Evolutionary conservation across 2,113 vertebrate species (phyloP).

Genomic region (Pelecanus crispus): DNA sequence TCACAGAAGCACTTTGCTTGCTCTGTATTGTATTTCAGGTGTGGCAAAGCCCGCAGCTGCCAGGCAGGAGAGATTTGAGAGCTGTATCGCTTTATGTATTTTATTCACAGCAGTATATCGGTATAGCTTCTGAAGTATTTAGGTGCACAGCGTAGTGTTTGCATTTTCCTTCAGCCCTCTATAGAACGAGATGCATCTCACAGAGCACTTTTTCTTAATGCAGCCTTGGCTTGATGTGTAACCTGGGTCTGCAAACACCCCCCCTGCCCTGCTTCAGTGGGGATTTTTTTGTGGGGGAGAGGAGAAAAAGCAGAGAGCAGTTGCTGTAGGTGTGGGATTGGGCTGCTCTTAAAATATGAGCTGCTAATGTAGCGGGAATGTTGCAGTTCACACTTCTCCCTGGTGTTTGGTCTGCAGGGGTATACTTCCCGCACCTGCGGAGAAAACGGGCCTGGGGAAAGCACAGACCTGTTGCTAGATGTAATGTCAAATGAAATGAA

Average conservation of each 20-base stretch:
- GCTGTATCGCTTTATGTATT: not conserved
- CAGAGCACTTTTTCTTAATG: not conserved
- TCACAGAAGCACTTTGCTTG: not conserved
- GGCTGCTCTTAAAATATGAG: not conserved
- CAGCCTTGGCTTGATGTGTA: not conserved
- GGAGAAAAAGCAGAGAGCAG: not conserved
- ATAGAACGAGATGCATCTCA: not conserved
- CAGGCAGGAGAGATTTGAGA: not conserved
- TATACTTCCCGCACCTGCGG: not conserved
- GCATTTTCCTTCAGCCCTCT: not conserved
- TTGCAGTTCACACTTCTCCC: not conserved
- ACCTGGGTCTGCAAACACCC: not conserved
- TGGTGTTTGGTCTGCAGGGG: not conserved
- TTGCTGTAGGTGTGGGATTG: not conserved
- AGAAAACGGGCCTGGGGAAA: not conserved
- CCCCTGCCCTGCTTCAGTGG: not conserved
- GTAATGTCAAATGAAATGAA: not conserved
- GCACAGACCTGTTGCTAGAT: not conserved
- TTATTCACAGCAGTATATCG: not conserved
- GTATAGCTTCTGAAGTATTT: not conserved
- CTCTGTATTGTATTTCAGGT: not conserved
- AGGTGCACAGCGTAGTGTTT: not conserved
- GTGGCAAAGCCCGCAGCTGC: not conserved
- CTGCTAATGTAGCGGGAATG: not conserved
- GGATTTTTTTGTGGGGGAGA: not conserved